phyloP scores from a whole-genome alignment of 2,888 invertebrate genomes.

The Zaprionus bogoriensis region DNA sequence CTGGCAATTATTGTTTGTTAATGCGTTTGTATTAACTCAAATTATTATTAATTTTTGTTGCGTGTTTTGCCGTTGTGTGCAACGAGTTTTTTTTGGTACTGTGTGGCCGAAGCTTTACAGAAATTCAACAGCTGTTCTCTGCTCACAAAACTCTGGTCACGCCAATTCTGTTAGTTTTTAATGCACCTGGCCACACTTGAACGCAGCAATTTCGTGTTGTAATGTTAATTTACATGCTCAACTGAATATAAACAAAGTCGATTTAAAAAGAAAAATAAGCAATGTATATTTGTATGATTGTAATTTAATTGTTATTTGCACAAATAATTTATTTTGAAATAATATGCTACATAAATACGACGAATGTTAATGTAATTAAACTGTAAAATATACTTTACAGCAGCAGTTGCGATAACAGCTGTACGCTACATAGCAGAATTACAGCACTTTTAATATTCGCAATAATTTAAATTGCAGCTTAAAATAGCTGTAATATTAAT shows the following conservation, averaged over 20 bases:
- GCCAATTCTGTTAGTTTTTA: conserved; percentile 7
- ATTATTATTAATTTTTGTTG: conserved; percentile 53
- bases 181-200: conserved; percentile 20
- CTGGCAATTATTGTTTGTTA: conserved; percentile 32
- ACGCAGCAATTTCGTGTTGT: neutral
- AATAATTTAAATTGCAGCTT: neutral
- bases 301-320: too few relatives aligned
- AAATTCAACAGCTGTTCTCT: conserved; percentile 43
- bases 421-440: neutral
- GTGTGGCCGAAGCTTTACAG: conserved; percentile 32
- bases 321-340: too few relatives aligned
- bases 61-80: conserved; percentile 60
- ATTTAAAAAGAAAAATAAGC: too few relatives aligned
- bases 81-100: conserved; percentile 54
- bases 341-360: too few relatives aligned
- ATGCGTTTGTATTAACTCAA: conserved; percentile 41
- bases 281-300: neutral
- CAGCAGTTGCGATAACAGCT: neutral
- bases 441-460: neutral
- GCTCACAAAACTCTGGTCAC: conserved; percentile 27
- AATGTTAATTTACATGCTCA: neutral
- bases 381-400: neutral
- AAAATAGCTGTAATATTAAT: too few relatives aligned
- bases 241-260: neutral
- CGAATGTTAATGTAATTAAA: neutral